Percentiles rank a stretch among this genome's conserved stretches.
Conservation (phyloP, 1,140 invertebrate genomes). For the Agrypnia vestita region DNA sequence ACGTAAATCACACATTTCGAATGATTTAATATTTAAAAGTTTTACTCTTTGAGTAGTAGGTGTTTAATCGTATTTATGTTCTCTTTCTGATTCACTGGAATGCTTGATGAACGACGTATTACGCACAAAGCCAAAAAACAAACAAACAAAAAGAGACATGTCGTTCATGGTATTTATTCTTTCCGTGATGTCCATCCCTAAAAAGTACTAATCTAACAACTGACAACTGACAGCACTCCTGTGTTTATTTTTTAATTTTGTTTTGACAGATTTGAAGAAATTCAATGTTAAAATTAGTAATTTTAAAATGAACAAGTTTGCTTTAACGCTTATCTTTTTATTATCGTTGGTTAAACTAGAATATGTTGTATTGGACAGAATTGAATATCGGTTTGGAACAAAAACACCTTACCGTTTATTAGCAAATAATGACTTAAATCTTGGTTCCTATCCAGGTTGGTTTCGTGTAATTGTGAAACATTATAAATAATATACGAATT, state of each 20-base stretch:
- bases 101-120: too few species aligned
- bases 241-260: conserved; percentile 11
- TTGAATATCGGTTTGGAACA: conserved; percentile 65
- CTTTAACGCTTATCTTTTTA: conserved; percentile 22
- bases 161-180: too few species aligned
- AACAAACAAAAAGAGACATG: too few species aligned
- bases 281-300: background rate
- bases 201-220: background rate
- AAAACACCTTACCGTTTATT: conserved; percentile 78
- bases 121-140: too few species aligned
- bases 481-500: conserved; percentile 48
- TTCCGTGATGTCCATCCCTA: background rate
- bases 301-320: conserved; percentile 29
- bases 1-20: too few species aligned
- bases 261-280: background rate
- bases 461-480: background rate
- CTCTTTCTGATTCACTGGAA: too few species aligned
- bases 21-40: too few species aligned
- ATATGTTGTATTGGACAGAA: conserved; percentile 6
- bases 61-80: too few species aligned
- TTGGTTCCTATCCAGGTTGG: conserved; percentile 72
- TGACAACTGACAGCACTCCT: conserved; percentile 13
- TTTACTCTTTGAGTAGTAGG: too few species aligned
- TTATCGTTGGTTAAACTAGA: background rate
- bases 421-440: conserved; percentile 73